phyloP scores from a whole-genome alignment of 2,888 invertebrate species.

The Lycaena phlaeas region DNA sequence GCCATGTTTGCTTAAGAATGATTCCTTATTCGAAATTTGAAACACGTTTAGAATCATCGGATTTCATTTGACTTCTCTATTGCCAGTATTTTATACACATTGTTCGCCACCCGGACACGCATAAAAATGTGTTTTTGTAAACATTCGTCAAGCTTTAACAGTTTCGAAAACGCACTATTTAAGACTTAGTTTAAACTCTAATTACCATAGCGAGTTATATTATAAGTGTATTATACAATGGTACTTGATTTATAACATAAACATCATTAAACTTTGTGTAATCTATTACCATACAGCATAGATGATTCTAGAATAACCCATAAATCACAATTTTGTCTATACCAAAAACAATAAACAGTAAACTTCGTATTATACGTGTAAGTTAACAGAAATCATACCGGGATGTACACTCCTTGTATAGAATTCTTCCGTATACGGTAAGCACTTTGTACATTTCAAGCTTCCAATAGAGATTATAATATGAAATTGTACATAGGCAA shows the following conservation, averaged over 20 bases:
- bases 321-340: too few relatives aligned
- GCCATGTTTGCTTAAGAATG: slow-evolving; percentile 25
- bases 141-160: too few relatives aligned
- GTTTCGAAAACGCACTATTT: background rate
- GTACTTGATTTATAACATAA: too few relatives aligned
- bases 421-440: background rate
- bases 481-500: slow-evolving; percentile 3
- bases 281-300: too few relatives aligned
- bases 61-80: slow-evolving; percentile 15
- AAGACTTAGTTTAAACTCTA: background rate
- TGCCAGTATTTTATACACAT: background rate
- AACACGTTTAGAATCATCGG: slow-evolving; percentile 20
- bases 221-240: too few relatives aligned
- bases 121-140: too few relatives aligned
- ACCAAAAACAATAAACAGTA: too few relatives aligned
- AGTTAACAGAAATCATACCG: background rate
- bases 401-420: background rate
- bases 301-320: too few relatives aligned
- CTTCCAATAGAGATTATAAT: background rate
- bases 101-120: too few relatives aligned
- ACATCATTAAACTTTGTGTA: too few relatives aligned
- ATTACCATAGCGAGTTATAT: too few relatives aligned
- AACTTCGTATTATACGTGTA: too few relatives aligned
- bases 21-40: slow-evolving; percentile 37
- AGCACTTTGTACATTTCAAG: background rate